Base-by-base conservation (phyloP, 2,888 invertebrate genomes). In the Archips crataeganus region DNA sequence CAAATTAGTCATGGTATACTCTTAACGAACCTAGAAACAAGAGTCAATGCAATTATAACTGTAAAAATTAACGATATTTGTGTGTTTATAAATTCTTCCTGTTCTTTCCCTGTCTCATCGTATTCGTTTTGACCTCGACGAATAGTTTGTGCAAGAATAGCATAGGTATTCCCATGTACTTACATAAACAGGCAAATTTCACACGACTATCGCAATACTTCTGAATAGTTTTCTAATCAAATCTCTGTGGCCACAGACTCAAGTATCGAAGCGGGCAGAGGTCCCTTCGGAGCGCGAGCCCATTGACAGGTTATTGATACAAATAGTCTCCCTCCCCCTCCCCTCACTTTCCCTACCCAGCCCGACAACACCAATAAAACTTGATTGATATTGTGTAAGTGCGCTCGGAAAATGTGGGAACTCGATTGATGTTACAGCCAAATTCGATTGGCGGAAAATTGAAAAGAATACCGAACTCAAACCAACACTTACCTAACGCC, bases 261-360 rank as follows among this genome's bases (percentile, higher is more conserved):
- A 85, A 87, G 89, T 85, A 88, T 88, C 87, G 89, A 85, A 84
- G 86, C 86, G 88, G 87, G 86, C 88, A 87, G 84, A 87, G 85
- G 87, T 93, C 93, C 92, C 93, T 77, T 82, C 82, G 90, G 92
- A 85, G 84, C 83, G 89, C 88, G 86, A 88, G 90, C 85, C 92
- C 93, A 94, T 95, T 95, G 94, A 95, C 95, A 94, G 94, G 94
- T 94, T 94, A 94, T 93, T 94, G 94, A 94, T 94, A 94, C 94
- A 93, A 94, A 94, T 94, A 91, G 92, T 90, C 90, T 82, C 84
- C 87, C 88, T 85, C 81, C 85, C 85, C 80, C 82, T 86, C 87
- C 82, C 79, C 81, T 88, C 82, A 82, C 78, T 67, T 75, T 77
- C 82, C 84, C 83, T 83, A 80, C 78, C 80, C 84, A 84, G 89